Conservation (phyloP, 2,888 invertebrate species). For the Drosophila fungiperda region DNA sequence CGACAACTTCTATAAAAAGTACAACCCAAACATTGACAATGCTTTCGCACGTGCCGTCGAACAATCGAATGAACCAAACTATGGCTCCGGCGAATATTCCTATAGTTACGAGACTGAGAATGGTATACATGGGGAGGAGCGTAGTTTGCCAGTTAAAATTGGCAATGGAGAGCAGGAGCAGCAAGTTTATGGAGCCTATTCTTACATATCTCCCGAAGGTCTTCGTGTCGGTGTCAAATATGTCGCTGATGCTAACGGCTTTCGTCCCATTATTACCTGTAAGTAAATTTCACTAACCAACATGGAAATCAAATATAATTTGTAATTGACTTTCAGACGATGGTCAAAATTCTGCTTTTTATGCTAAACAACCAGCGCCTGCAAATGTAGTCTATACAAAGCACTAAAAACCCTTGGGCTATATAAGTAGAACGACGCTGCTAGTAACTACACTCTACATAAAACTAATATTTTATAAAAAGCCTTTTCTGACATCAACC, state of each 20-base stretch:
- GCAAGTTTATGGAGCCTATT: constrained; percentile 81
- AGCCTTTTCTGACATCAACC: not conserved
- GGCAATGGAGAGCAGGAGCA: constrained; percentile 64
- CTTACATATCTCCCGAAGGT: constrained; percentile 81
- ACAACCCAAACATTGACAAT: constrained; percentile 70
- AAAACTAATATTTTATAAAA: constrained; percentile 5
- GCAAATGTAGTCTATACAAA: constrained; percentile 70
- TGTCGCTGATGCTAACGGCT: constrained; percentile 81
- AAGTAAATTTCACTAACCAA: constrained; percentile 37
- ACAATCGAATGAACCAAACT: constrained; percentile 59
- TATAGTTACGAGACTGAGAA: constrained; percentile 83
- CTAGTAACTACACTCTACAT: not conserved
- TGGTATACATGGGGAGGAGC: constrained; percentile 81
- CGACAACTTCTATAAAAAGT: constrained; percentile 75
- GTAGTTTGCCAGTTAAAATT: constrained; percentile 59
- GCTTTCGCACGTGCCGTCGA: constrained; percentile 71
- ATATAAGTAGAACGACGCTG: not conserved
- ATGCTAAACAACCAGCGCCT: constrained; percentile 62
- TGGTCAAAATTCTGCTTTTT: constrained; percentile 70
- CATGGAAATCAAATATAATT: not conserved
- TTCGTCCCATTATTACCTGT: constrained; percentile 81
- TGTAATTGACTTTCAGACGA: constrained; percentile 62
- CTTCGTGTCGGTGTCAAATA: constrained; percentile 80
- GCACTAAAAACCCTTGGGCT: constrained; percentile 31
- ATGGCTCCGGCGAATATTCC: constrained; percentile 69